Base-by-base conservation (phyloP, 2,888 invertebrate genomes). In the Fragum whitleyi region DNA sequence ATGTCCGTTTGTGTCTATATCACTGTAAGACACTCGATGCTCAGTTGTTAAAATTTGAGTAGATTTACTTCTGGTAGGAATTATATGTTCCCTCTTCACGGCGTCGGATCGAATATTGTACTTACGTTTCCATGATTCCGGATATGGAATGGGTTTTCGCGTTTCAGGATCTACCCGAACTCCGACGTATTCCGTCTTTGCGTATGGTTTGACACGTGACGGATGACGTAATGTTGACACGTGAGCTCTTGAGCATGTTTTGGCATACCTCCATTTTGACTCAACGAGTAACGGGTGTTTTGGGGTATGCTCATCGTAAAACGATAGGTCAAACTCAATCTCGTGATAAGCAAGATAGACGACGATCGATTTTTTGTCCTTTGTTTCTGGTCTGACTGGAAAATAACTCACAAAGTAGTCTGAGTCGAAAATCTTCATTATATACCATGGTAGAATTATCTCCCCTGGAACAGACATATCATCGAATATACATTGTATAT, bases 91-190 rank as follows among this genome's bases (percentile, higher is more conserved):
- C 19, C 21, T 23, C 36, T 59, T 78, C 23, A 28, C 29, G 14
- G 68, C 75, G 16, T 75, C 73, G 21, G 61, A 51, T 14, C 68
- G 72, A 36, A 78, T 61, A 1, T 65, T 53, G 39, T 69, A 75
- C 29, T 61, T 65, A 0, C 59, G 47, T 51, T 68, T 71, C 75
- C 74, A 81, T 42, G 65, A 73, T 5, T 23, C 53, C 9, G 81
- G 81, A 32, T 61, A 78, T 1, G 81, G 81, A 28, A 74, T 81
- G 1, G 81, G 78, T 68, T 72, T 78, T 57, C 78, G 65, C 9
- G 75, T 78, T 26, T 42, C 39, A 7, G 74, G 68, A 55, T 81
- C 81, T 23, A 81, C 72, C 16, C 78, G 74, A 0, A 78, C 81
- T 55, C 75, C 81, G n/a, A 78, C 51, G 2, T 21, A 26, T 39